A percentile compares a stretch with the other conserved stretches of the same genome.
Conservation (phyloP, 1,140 invertebrate species). For the Drosophila micromelanica region DNA sequence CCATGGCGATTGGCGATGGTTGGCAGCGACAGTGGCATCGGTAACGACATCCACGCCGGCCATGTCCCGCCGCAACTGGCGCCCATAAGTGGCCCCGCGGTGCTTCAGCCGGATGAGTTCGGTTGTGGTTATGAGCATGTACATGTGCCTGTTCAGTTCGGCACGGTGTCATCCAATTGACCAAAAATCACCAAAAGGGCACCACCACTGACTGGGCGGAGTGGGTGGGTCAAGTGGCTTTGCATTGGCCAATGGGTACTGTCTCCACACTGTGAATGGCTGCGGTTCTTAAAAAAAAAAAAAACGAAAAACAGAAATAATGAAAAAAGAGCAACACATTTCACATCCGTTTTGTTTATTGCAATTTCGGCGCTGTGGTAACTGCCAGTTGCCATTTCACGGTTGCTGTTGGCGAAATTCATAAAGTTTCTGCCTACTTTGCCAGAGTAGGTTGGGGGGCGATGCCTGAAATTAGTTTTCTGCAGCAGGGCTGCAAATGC, state of each 20-base stretch:
- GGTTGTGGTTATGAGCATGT: slow-evolving; percentile 62
- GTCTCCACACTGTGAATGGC: slow-evolving; percentile 11
- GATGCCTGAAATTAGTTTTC: slow-evolving; percentile 69
- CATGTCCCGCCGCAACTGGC: slow-evolving; percentile 44
- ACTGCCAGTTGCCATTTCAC: slow-evolving; percentile 48
- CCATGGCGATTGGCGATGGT: slow-evolving; percentile 77
- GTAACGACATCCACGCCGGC: slow-evolving; percentile 23
- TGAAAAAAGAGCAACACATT: slow-evolving; percentile 52
- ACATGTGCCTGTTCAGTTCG: slow-evolving; percentile 23
- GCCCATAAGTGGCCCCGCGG: slow-evolving; percentile 72
- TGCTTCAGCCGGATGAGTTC: slow-evolving; percentile 49
- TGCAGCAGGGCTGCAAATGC: slow-evolving; percentile 48
- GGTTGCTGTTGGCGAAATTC: slow-evolving; percentile 59
- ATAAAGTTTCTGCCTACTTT: slow-evolving; percentile 74
- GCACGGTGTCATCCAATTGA: slow-evolving; percentile 63
- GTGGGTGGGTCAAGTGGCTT: slow-evolving; percentile 20
- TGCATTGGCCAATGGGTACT: slow-evolving; percentile 45
- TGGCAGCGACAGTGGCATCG: slow-evolving; percentile 11
- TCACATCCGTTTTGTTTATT: slow-evolving; percentile 62
- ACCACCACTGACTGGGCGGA: background rate
- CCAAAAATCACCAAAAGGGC: slow-evolving; percentile 64
- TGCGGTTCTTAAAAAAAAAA: background rate
- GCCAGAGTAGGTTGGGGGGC: slow-evolving; percentile 24
- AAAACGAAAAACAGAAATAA: slow-evolving; percentile 23
- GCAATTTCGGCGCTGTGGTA: slow-evolving; percentile 65